Evolutionary conservation across 92 coral and sea anemone genomes (phyloP).

Genomic region (Galaxea fascicularis): DNA sequence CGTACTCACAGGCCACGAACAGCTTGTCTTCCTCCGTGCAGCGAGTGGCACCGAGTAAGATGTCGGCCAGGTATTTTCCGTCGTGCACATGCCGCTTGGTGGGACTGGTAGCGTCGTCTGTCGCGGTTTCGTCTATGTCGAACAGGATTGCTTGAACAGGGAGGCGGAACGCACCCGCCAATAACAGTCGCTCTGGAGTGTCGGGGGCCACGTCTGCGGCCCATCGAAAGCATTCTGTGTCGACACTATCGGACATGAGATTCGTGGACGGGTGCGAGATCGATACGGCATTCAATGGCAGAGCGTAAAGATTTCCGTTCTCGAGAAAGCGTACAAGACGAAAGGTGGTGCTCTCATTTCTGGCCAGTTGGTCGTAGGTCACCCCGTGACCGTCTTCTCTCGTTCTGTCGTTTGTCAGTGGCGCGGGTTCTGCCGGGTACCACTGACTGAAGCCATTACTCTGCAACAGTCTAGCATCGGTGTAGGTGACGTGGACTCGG

Average conservation of each 20-base stretch:
- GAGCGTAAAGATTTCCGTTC: conserved; percentile 3
- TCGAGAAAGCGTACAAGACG: conserved; percentile 6
- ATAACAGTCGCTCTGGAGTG: not conserved
- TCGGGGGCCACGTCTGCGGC: not conserved
- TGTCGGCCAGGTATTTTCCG: not conserved
- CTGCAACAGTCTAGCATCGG: not conserved
- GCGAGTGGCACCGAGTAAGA: not conserved
- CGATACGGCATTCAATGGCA: not conserved
- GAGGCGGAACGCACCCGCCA: conserved; percentile 20
- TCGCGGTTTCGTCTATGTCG: conserved; percentile 32
- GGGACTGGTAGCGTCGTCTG: too few species aligned
- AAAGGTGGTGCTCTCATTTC: conserved; percentile 10
- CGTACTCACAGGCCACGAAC: conserved; percentile 19
- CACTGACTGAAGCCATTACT: not conserved
- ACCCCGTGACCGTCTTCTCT: too few species aligned
- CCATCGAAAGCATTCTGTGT: not conserved
- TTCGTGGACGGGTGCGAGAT: not conserved
- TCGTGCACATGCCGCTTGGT: not conserved
- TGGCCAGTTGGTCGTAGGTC: not conserved
- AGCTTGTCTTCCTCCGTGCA: not conserved
- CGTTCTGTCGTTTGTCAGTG: not conserved
- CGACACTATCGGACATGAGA: not conserved
- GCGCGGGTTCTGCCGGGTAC: conserved; percentile 24
- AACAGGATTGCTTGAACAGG: conserved; percentile 14
- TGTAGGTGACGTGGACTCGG: conserved; percentile 20